Evolutionary conservation across 2,113 vertebrate species (phyloP).

Genomic region (Otus sunia): DNA sequence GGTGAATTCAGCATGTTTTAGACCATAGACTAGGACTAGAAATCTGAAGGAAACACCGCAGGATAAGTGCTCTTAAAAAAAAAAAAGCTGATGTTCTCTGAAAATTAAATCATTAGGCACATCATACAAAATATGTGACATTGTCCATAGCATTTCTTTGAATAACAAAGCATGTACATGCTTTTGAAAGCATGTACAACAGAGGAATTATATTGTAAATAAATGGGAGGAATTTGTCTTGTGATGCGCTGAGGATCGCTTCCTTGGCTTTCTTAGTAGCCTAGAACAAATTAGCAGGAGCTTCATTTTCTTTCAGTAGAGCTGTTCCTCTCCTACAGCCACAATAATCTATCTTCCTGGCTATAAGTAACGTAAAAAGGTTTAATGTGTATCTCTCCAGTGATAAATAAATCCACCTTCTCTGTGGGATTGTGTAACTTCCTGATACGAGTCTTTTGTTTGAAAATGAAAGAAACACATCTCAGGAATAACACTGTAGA

Average conservation of each 20-base stretch:
- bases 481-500: not conserved
- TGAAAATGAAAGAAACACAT: not conserved
- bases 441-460: not conserved
- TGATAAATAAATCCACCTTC: not conserved
- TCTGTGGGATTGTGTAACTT: not conserved
- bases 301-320: slow-evolving; percentile 3
- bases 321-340: not conserved
- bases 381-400: not conserved
- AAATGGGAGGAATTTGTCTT: not conserved
- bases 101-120: not conserved
- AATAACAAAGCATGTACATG: not conserved
- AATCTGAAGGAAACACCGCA: not conserved
- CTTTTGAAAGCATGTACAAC: not conserved
- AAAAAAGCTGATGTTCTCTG: not conserved
- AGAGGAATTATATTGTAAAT: not conserved
- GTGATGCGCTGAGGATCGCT: not conserved
- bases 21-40: not conserved
- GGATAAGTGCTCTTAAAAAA: not conserved
- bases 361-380: not conserved
- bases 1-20: not conserved
- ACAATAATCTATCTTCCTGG: not conserved
- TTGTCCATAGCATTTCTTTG: not conserved
- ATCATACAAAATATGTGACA: not conserved
- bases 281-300: not conserved
- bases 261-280: not conserved